A percentile compares a stretch with the other conserved stretches of the same genome.
These are phyloP conservation scores for Sisyra terminalis DNA, from an alignment of 2,888 invertebrate genomes.

Conservation along the genomic window DNA sequence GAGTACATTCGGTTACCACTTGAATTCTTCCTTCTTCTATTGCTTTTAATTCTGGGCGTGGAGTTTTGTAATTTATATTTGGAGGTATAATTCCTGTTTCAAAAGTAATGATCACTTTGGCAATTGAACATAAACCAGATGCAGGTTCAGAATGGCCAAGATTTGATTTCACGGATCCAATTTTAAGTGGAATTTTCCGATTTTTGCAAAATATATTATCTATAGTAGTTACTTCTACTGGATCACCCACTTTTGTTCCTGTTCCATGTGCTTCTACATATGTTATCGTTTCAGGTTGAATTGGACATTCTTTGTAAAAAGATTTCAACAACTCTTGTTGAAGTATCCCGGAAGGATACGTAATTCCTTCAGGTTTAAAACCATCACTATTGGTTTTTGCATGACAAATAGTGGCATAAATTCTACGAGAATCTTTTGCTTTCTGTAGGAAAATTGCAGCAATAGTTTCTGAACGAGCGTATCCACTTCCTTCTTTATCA, in stretches of 20 bases:
- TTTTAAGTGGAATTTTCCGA: conserved; percentile 56
- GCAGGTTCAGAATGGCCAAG: conserved; percentile 85
- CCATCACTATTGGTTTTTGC: conserved; percentile 25
- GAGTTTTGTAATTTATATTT: conserved; percentile 58
- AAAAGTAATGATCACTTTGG: conserved; percentile 58
- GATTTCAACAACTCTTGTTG: conserved; percentile 43
- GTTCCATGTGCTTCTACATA: conserved; percentile 83
- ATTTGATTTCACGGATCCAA: conserved; percentile 89
- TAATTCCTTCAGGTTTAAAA: conserved; percentile 24
- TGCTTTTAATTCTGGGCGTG: conserved; percentile 35
- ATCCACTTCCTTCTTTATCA: conserved; percentile 69
- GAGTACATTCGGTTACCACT: conserved; percentile 57
- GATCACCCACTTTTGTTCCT: conserved; percentile 74
- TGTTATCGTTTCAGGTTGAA: conserved; percentile 50
- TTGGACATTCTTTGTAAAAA: conserved; percentile 49
- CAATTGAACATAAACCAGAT: conserved; percentile 66
- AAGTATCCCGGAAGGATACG: conserved; percentile 27
- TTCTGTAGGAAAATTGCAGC: conserved; percentile 57
- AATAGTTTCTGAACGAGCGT: conserved; percentile 68
- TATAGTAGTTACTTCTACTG: conserved; percentile 75
- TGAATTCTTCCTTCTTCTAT: conserved; percentile 42
- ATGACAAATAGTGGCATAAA: conserved; percentile 29
- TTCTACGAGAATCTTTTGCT: conserved; percentile 28
- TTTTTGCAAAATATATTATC: conserved; percentile 61
- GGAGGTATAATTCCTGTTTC: conserved; percentile 67